Conservation (phyloP, 2,113 vertebrate species). For the Carlito syrichta region DNA sequence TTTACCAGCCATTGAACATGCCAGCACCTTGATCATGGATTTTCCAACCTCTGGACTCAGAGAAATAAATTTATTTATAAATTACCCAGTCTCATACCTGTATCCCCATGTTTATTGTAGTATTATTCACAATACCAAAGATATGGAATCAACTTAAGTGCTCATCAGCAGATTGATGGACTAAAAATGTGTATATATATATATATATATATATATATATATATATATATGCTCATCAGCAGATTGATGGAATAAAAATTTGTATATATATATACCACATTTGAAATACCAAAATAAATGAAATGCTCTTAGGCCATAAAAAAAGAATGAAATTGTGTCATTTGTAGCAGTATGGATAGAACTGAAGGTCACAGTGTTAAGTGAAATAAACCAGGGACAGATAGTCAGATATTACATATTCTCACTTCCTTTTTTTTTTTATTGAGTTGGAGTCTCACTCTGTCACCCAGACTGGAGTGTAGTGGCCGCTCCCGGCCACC, state of each 20-base stretch:
- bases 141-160: background rate
- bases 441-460: too few relatives aligned
- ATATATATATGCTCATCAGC: background rate
- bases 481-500: too few relatives aligned
- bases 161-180: background rate
- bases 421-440: too few relatives aligned
- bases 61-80: background rate
- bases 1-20: background rate
- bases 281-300: too few relatives aligned
- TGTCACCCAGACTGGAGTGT: too few relatives aligned
- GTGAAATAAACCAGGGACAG: background rate
- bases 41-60: background rate
- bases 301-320: background rate
- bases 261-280: background rate
- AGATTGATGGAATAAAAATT: background rate
- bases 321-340: background rate
- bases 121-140: background rate
- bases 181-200: background rate
- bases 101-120: background rate
- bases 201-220: background rate
- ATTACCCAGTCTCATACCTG: background rate
- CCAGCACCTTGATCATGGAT: background rate
- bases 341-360: background rate
- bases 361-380: background rate
- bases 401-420: background rate